Base-by-base conservation (phyloP, 1,140 invertebrate species). In the Ericerus pela region DNA sequence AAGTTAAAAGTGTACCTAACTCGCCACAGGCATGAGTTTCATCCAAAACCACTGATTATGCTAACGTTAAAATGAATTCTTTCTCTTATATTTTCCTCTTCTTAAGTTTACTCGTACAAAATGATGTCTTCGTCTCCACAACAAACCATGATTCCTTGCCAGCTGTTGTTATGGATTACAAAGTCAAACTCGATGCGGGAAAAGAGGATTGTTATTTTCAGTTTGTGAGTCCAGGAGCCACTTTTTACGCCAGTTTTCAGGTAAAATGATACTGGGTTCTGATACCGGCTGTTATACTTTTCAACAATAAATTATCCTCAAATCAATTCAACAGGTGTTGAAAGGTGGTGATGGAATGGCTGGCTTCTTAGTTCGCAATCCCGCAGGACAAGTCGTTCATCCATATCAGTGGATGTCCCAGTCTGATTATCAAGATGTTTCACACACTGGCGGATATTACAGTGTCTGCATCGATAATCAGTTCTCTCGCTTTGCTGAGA, bases 141-240 rank as follows among this genome's bases (percentile, higher is more conserved):
- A n/a, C n/a, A n/a, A n/a, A n/a, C n/a, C n/a, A n/a, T n/a, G n/a
- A n/a, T n/a, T n/a, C n/a, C n/a, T 65, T 88, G 51, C 88, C 88
- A 3, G 88, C 88, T 14, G 85, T 93, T 20, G 87, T 88, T 0
- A 92, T 92, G 86, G 89, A 95, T 62, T 92, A 93, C 67, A 93
- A 93, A 75, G 84, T 94, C 16, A 86, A 92, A 68, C 81, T 95
- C 56, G 88, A 94, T 67, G 82, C 89, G 10, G 88, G 88, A 28
- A 93, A 92, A 73, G 89, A 95, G 70, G 90, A 94, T 64, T 95
- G 90, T 74, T 95, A 92, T 67, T 92, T 81, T 71, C 89, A 93
- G 73, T 90, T 85, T 74, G 88, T 92, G 51, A 85, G 91, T 65
- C 80, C 83, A 22, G 86, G 85, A 51, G 86, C 88, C n/a, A 91